These are phyloP conservation scores for Alaudala cheleensis DNA, from an alignment of 2,113 vertebrate species.

Conservation along the genomic window DNA sequence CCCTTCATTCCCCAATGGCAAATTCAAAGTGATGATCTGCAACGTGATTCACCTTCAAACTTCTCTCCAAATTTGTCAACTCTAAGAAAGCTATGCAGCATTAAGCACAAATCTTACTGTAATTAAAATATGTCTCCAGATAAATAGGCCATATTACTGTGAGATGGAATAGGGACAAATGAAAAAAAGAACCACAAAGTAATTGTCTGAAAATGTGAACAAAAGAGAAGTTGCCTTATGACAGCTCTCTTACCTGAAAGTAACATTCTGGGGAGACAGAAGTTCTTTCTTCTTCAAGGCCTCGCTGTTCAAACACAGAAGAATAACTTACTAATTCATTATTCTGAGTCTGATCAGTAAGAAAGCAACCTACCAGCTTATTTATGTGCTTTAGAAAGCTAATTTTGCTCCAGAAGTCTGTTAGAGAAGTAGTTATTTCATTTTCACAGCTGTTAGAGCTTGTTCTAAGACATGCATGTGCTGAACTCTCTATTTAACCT, in stretches of 20 bases:
- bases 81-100: not conserved
- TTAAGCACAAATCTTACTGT: not conserved
- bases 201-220: not conserved
- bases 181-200: not conserved
- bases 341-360: not conserved
- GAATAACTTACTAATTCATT: not conserved
- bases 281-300: conserved; percentile 19
- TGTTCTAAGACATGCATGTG: not conserved
- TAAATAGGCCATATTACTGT: conserved; percentile 17
- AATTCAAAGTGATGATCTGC: not conserved
- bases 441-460: not conserved
- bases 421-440: not conserved
- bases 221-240: not conserved
- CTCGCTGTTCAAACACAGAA: not conserved
- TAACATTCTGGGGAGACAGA: not conserved
- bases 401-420: not conserved
- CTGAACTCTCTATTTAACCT: not conserved
- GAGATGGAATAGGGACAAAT: conserved; percentile 26
- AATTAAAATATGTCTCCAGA: conserved; percentile 8
- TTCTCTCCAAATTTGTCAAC: not conserved
- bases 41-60: not conserved
- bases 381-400: not conserved
- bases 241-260: not conserved
- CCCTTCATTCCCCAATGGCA: not conserved
- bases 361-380: not conserved